Evolutionary conservation across 1,140 invertebrate genomes (phyloP), one percentile per base, ranked within the genome.

Genomic region (Leptopilina clavipes): DNA sequence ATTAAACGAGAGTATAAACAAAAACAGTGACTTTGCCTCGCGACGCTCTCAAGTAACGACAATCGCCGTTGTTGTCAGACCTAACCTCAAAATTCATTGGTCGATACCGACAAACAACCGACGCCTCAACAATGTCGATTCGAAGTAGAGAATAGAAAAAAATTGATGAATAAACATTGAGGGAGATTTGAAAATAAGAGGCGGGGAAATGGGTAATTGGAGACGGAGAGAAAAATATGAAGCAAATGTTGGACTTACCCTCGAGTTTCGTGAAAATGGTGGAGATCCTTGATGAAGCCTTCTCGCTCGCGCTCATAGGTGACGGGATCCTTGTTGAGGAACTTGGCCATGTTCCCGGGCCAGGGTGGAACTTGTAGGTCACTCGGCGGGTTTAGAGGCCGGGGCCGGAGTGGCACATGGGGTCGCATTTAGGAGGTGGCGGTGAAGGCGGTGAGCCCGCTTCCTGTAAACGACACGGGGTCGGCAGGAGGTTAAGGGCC

Each of bases 221-320:
- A 71, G 10, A 59, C 14, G 77, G 10, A 70, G 37, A 43, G 70
- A 40, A 44, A 65, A 19, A 59, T 77, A 71, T 8, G 72, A 71
- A 59, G 48, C 65, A 48, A 76, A 45, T 18, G 48, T 71, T 40
- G 25, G 59, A 73, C 93, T 93, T 91, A 97, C 96, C 96, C 95
- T 91, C 95, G 93, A 77, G 93, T 93, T 76, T 95, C 94, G 88
- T 97, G 96, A 86, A 97, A 97, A 84, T 95, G 94, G 81, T 93
- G 93, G 80, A 97, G 90, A 84, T 96, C 96, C 83, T 94, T 93
- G 79, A 96, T 89, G 91, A 97, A 97, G 80, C 91, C 91, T 78
- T 93, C 92, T 82, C 94, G 93, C 89, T 95, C 94, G 90, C 92
- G 92, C 85, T 93, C 91, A 90, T 94, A 95, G 81, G 92, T 93